Conservation (phyloP, 2,797 vertebrate species). For the Scomberomorus guttatus region DNA sequence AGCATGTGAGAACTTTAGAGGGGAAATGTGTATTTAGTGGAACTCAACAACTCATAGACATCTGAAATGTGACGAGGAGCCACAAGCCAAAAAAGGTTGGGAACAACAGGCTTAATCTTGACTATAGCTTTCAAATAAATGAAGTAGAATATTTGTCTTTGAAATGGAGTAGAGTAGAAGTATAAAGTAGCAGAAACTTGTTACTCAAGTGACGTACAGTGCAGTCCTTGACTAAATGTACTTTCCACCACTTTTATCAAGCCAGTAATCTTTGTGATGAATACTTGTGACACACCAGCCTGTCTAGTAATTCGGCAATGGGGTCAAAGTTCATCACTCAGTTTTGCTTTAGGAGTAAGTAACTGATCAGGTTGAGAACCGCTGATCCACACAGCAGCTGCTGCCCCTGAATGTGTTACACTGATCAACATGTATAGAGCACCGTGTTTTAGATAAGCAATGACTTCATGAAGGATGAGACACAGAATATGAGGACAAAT, state of each 20-base stretch:
- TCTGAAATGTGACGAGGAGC: not conserved
- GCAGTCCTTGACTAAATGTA: conserved; percentile 2
- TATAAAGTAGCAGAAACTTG: not conserved
- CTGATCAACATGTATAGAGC: conserved; percentile 37
- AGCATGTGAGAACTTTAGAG: not conserved
- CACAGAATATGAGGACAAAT: not conserved
- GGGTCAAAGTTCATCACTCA: not conserved
- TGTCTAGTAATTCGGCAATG: not conserved
- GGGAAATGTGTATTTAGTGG: too few species aligned
- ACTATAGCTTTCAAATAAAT: not conserved
- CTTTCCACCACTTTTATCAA: not conserved
- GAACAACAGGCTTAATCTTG: too few species aligned
- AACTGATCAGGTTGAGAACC: conserved; percentile 8
- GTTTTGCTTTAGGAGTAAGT: not conserved
- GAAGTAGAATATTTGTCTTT: not conserved
- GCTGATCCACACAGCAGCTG: conserved; percentile 3
- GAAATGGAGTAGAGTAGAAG: not conserved
- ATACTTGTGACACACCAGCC: not conserved
- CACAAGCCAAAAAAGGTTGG: not conserved
- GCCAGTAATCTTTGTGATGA: not conserved
- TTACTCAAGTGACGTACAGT: not conserved
- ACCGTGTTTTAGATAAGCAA: conserved; percentile 23
- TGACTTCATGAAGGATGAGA: conserved; percentile 32
- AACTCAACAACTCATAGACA: not conserved
- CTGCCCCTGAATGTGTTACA: conserved; percentile 49